These are phyloP conservation scores for Cyclophora albipunctata DNA, from an alignment of 2,888 invertebrate genomes.

Conservation along the genomic window DNA sequence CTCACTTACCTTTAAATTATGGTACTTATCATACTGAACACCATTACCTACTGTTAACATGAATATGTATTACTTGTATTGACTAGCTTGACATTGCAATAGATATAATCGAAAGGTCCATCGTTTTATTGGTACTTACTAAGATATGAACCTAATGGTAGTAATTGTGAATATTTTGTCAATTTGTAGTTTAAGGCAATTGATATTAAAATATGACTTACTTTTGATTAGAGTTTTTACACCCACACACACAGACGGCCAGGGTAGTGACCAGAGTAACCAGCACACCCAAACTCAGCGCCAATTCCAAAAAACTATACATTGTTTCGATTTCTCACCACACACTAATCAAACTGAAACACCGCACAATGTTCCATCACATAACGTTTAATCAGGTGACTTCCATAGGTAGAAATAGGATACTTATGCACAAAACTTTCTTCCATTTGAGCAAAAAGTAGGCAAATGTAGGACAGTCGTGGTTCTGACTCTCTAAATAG, in stretches of 20 bases:
- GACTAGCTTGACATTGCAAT: not conserved
- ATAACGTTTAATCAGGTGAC: slow-evolving; percentile 41
- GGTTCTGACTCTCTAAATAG: too few relatives aligned
- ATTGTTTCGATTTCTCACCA: slow-evolving; percentile 53
- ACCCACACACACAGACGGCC: slow-evolving; percentile 82
- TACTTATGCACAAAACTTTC: slow-evolving; percentile 48
- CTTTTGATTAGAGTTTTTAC: slow-evolving; percentile 84
- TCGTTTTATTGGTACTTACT: too few relatives aligned
- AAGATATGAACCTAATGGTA: not conserved
- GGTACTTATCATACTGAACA: not conserved
- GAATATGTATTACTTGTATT: not conserved
- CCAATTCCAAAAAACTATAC: slow-evolving; percentile 64
- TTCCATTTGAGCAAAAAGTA: slow-evolving; percentile 64
- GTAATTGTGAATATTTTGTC: not conserved
- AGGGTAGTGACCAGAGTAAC: slow-evolving; percentile 68
- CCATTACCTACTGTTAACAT: not conserved
- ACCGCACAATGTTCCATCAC: slow-evolving; percentile 43
- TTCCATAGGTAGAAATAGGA: slow-evolving; percentile 49
- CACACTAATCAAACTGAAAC: slow-evolving; percentile 26
- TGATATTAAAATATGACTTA: slow-evolving; percentile 54
- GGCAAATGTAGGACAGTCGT: slow-evolving; percentile 60
- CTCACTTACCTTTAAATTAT: not conserved
- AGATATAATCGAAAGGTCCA: not conserved
- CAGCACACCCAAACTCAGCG: slow-evolving; percentile 60
- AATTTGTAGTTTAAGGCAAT: not conserved